Evolutionary conservation across 2,113 vertebrate species (phyloP).

Genomic region (Poecile atricapillus): DNA sequence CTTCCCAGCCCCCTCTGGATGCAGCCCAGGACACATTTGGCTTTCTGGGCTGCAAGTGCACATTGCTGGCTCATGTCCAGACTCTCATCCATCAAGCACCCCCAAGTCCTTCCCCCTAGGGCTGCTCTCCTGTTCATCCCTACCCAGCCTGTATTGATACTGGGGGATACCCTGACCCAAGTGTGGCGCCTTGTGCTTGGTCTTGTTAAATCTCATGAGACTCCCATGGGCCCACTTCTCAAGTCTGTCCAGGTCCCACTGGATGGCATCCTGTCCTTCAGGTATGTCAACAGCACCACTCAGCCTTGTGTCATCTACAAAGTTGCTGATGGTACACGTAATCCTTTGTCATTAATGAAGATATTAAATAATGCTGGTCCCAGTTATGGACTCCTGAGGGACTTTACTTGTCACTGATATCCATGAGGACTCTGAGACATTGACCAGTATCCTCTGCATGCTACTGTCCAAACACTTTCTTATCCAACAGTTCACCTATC

Average conservation of each 20-base stretch:
- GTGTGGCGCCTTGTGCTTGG: neutral
- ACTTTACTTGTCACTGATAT: neutral
- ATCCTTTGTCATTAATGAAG: neutral
- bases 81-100: neutral
- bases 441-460: neutral
- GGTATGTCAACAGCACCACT: neutral
- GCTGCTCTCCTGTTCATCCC: neutral
- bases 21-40: neutral
- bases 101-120: neutral
- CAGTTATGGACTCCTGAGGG: no score
- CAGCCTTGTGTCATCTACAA: neutral
- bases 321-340: neutral
- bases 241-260: neutral
- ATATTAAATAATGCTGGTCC: neutral
- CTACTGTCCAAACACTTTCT: neutral
- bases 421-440: neutral
- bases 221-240: neutral
- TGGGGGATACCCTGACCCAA: rapidly evolving
- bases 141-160: neutral
- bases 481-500: neutral
- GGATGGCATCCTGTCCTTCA: neutral
- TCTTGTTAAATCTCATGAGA: neutral
- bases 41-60: neutral
- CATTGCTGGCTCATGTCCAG: no score
- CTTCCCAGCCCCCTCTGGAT: neutral